These are phyloP conservation scores for Vombatus ursinus DNA, from an alignment of 2,113 vertebrate species.

Conservation along the genomic window DNA sequence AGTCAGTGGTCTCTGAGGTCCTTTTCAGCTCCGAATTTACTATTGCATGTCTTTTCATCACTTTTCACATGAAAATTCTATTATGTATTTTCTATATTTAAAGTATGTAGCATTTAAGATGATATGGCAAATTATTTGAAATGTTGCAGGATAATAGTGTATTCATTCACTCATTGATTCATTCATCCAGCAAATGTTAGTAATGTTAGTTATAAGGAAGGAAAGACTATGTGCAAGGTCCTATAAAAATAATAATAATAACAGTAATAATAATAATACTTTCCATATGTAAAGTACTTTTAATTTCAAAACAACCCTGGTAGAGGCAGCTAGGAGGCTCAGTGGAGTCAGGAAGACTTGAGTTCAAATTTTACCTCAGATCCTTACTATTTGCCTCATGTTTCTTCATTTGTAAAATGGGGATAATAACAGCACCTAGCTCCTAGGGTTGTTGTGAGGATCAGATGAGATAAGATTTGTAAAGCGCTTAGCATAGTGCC, in stretches of 20 bases:
- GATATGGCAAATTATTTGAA: background rate
- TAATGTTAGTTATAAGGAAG: too few species aligned
- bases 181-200: background rate
- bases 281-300: background rate
- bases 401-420: background rate
- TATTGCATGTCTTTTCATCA: background rate
- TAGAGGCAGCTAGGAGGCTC: background rate
- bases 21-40: background rate
- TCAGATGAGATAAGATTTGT: background rate
- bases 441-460: background rate
- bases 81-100: background rate
- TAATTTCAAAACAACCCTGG: background rate
- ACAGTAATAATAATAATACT: background rate
- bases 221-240: background rate
- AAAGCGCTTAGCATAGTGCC: background rate
- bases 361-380: background rate
- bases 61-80: background rate
- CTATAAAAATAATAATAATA: background rate
- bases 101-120: background rate
- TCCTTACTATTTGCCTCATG: background rate
- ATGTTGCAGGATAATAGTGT: background rate
- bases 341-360: background rate
- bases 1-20: background rate
- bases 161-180: background rate
- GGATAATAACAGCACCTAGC: background rate